Conservation (phyloP, 1,140 invertebrate genomes). For the Philaenus spumarius region DNA sequence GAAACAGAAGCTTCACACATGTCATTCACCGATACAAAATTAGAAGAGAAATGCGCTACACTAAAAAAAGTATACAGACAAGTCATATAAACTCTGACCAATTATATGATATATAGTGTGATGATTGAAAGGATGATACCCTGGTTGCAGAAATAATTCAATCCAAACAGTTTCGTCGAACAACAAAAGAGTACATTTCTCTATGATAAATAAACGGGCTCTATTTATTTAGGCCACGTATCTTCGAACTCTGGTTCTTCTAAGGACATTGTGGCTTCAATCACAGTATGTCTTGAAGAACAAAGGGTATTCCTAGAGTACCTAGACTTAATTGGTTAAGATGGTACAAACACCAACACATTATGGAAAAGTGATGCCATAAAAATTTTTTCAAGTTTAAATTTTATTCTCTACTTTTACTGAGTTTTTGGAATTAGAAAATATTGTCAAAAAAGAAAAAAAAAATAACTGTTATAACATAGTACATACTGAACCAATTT, state of each 20-base stretch:
- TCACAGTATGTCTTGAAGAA: conserved; percentile 18
- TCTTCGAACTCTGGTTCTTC: conserved; percentile 24
- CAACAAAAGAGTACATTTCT: conserved; percentile 28
- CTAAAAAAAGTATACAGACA: conserved; percentile 21
- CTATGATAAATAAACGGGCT: conserved; percentile 29
- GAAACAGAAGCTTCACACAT: conserved; percentile 15
- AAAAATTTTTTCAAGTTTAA: conserved; percentile 18
- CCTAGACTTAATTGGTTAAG: conserved; percentile 30
- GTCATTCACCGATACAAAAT: conserved; percentile 32
- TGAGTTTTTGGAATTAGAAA: conserved; percentile 13
- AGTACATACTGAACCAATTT: too few species aligned
- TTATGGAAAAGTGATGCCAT: conserved; percentile 31
- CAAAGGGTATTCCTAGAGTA: too few species aligned
- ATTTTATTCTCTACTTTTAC: neutral
- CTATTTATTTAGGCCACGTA: conserved; percentile 28
- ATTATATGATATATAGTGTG: conserved; percentile 14
- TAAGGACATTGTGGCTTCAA: conserved; percentile 20
- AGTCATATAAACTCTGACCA: neutral
- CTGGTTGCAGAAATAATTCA: conserved; percentile 22
- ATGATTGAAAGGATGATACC: conserved; percentile 30
- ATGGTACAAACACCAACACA: too few species aligned
- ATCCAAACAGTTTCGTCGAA: conserved; percentile 26
- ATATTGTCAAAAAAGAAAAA: too few species aligned
- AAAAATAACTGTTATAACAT: too few species aligned
- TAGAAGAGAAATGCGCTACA: too few species aligned